Evolutionary conservation across 2,113 vertebrate genomes (phyloP), one percentile per base, ranked within the genome.

Genomic region (Coreoperca whiteheadi): DNA sequence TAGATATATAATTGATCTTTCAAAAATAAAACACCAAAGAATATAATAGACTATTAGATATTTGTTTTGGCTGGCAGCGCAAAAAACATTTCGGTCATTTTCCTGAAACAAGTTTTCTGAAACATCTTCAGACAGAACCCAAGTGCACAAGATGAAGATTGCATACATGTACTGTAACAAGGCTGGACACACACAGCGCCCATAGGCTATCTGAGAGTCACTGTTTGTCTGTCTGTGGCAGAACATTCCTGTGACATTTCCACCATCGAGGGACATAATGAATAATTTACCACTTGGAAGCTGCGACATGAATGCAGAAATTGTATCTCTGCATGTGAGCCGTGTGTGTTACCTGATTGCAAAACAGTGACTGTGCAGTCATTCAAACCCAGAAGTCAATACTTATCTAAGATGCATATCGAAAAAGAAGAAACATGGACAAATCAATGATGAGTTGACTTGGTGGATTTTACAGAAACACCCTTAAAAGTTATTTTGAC

Each of bases 261-360:
- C 90, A 83, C 76, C 87, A 87, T 84, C 16, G 73, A 90, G 83
- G 64, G 68, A 92, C 82, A 72, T 75, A 30, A 89, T 94, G 92
- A 94, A 94, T 92, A 91, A 94, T 92, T 92, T 86, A 93, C 81
- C 37, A 72, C 50, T 54, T 59, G 65, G 82, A 90, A 85, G 82
- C 84, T 54, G 81, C 48, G 51, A 69, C 85, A 77, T 86, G 87
- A 91, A 91, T 63, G 79, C 86, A 86, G 83, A 88, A 82, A 83
- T 34, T 30, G 41, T 72, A 77, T 84, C 83, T 72, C 30, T 65
- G 83, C 81, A 56, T 79, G 84, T 81, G 83, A 30, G 86, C 66
- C 32, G n/a, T 10, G 56, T 79, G 72, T 69, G 77, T 63, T 78
- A 69, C 79, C 74, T 83, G 82, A 80, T 77, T 66, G 71, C 37